Evolutionary conservation across 2,888 invertebrate genomes (phyloP), one percentile per base, ranked within the genome.

Genomic region (Lasius fuliginosus): DNA sequence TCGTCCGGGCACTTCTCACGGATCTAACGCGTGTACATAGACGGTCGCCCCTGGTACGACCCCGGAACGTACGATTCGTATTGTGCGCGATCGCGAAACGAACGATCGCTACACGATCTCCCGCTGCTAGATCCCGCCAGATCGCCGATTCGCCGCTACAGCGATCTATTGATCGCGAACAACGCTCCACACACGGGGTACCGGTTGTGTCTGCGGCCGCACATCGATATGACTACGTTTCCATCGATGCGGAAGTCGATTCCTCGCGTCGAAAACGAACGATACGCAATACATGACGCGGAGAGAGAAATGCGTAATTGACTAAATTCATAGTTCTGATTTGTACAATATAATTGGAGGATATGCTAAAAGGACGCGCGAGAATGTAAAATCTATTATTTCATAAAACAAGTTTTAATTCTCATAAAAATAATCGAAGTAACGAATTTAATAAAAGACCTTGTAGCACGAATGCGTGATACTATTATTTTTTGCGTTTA

Each of bases 41-140:
- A 90, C 85, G 84, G 89, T 89, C 90, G 90, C 88, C 89, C 89
- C 87, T 84, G 89, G 92, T 90, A 91, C 91, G 91, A 92, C 91
- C 92, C 91, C 91, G 92, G 90, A 92, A 93, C 90, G 91, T 92
- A 90, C 91, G 91, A 92, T 92, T 91, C 88, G 90, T 89, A 92
- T 91, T 91, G 90, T 90, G 87, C 91, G 89, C 88, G 91, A 92
- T 92, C 92, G 92, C 91, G 91, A 93, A 93, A 93, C 93, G 92
- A 93, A 93, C 91, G 92, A 93, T 93, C 93, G 90, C 92, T 92
- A 93, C 93, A 93, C 92, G 93, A 93, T 93, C 92, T 93, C 93
- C 93, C 91, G 93, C 93, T 93, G 93, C 92, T 93, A 93, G 93
- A 93, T 93, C 93, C 79, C 60, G 91, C 89, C 89, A 90, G 92